These are phyloP conservation scores for Sterrhoptilus dennistouni DNA, from an alignment of 2,113 vertebrate species.

Conservation along the genomic window DNA sequence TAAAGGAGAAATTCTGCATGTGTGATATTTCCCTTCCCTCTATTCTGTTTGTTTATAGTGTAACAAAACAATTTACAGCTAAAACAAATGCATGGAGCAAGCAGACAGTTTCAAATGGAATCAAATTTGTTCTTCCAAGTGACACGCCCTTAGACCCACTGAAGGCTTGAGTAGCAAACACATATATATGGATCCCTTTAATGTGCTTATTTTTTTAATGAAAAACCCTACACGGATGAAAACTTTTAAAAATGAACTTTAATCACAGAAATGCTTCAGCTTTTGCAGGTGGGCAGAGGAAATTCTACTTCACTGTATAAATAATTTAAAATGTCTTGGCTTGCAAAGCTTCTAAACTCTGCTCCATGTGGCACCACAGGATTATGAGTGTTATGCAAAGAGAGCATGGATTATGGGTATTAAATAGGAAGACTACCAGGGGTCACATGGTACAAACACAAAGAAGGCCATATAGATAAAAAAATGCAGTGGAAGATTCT, in stretches of 20 bases:
- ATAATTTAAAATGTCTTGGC: neutral
- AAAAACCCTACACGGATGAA: neutral
- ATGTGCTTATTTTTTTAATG: neutral
- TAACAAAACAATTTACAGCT: neutral
- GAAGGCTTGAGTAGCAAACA: neutral
- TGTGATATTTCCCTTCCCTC: neutral
- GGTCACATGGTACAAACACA: neutral
- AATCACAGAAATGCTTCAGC: constrained; percentile 1
- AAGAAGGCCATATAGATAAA: constrained; percentile 33
- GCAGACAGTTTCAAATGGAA: neutral
- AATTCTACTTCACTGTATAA: constrained; percentile 43
- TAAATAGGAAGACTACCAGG: constrained; percentile 18
- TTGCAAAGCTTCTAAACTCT: neutral
- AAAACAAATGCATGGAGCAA: neutral
- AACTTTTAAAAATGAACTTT: neutral
- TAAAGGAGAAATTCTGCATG: neutral
- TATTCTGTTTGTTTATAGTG: neutral
- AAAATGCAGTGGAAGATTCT: neutral
- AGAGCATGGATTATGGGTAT: neutral
- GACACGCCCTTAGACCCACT: neutral
- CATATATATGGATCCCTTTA: neutral
- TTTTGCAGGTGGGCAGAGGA: constrained; percentile 44
- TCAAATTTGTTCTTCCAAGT: neutral
- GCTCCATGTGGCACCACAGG: neutral
- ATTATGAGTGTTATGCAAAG: neutral